A percentile compares a stretch with the other conserved stretches of the same genome.
Evolutionary conservation across 2,797 vertebrate genomes (phyloP).

Genomic region (Danio kyathit): DNA sequence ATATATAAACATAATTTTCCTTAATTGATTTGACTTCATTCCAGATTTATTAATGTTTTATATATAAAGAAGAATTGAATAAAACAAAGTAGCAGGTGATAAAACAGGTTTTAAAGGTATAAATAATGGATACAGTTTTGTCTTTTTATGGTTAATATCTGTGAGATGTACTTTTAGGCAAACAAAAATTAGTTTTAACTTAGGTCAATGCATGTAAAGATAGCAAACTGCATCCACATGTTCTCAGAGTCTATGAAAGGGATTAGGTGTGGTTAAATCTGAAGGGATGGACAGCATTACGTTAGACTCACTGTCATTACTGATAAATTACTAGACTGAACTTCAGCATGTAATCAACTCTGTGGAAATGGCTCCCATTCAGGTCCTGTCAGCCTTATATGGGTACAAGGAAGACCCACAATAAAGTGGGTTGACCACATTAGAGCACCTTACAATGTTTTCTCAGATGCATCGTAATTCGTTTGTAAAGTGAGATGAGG

Average conservation of each 20-base stretch:
- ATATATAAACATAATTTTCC: neutral
- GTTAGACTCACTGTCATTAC: slow-evolving; percentile 30
- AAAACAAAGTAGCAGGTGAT: neutral
- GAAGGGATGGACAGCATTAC: slow-evolving; percentile 1
- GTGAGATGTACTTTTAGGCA: neutral
- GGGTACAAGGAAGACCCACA: neutral
- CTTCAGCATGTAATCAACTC: slow-evolving; percentile 18
- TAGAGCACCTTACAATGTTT: neutral
- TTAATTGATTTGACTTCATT: neutral
- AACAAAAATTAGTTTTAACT: neutral
- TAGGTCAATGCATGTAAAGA: neutral
- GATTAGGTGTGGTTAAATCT: slow-evolving; percentile 26
- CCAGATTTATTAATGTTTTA: slow-evolving; percentile 3
- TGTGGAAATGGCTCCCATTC: slow-evolving; percentile 5
- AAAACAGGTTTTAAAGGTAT: neutral
- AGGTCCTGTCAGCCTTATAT: slow-evolving; percentile 11
- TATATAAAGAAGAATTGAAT: slow-evolving; percentile 15
- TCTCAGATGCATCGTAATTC: neutral
- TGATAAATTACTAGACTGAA: slow-evolving; percentile 18
- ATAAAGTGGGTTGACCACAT: neutral
- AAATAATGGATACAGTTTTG: neutral
- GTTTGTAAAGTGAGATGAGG: neutral
- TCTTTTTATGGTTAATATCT: neutral
- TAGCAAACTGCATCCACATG: neutral
- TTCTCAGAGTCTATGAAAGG: neutral